Conservation (phyloP, 1,140 invertebrate species). For the Drosophila tropicalis region DNA sequence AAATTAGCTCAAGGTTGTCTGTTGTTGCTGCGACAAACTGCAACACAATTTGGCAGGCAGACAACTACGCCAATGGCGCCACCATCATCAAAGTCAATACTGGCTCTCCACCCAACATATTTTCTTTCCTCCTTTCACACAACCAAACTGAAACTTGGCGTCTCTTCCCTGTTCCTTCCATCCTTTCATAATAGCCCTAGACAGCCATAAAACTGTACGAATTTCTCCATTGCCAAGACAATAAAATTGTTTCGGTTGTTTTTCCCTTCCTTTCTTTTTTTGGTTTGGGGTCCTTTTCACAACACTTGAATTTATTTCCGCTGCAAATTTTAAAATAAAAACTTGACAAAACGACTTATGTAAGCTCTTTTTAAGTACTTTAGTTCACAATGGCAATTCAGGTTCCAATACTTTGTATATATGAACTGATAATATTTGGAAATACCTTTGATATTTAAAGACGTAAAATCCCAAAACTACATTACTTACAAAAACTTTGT, state of each 20-base stretch:
- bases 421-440: no score
- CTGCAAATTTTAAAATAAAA: slow-evolving; percentile 37
- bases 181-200: slow-evolving; percentile 64
- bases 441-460: no score
- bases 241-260: slow-evolving; percentile 65
- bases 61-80: slow-evolving; percentile 43
- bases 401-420: background rate
- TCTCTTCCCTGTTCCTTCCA: no score
- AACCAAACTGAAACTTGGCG: slow-evolving; percentile 7
- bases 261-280: slow-evolving; percentile 19
- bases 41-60: slow-evolving; percentile 72
- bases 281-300: slow-evolving; percentile 32
- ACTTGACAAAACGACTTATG: slow-evolving; percentile 33
- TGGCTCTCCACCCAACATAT: slow-evolving; percentile 1
- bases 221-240: slow-evolving; percentile 58
- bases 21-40: slow-evolving; percentile 51
- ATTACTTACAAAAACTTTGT: no score
- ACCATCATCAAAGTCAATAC: slow-evolving; percentile 67
- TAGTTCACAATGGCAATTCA: background rate
- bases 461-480: no score
- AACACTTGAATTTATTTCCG: slow-evolving; percentile 62
- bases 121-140: background rate
- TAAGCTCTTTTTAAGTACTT: slow-evolving; percentile 39
- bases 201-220: slow-evolving; percentile 74
- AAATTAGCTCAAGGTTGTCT: slow-evolving; percentile 81